Conservation (phyloP, 2,888 invertebrate species). For the Perdita meconis region DNA sequence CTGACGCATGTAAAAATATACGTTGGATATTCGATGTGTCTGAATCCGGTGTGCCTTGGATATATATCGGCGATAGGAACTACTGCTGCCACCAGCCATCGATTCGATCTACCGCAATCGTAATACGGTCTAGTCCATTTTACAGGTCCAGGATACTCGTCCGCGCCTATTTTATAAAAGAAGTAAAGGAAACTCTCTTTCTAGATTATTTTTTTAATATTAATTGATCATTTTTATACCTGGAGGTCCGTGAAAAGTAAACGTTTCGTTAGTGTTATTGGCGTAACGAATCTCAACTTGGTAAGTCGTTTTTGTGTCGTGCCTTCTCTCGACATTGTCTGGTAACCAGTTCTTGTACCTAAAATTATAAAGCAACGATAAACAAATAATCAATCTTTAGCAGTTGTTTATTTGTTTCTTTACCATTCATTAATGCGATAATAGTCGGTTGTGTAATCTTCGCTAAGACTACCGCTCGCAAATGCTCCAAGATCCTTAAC, state of each 20-base stretch:
- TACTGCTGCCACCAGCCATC: slow-evolving; percentile 97
- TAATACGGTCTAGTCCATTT: slow-evolving; percentile 98
- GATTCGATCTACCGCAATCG: slow-evolving; percentile 97
- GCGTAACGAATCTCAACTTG: slow-evolving; percentile 97
- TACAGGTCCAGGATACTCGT: slow-evolving; percentile 96
- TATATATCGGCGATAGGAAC: slow-evolving; percentile 98
- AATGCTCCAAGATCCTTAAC: slow-evolving; percentile 94
- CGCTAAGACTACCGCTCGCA: slow-evolving; percentile 90
- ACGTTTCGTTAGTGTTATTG: slow-evolving; percentile 98
- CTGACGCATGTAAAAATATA: slow-evolving; percentile 84
- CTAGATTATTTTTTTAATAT: background rate
- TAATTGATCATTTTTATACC: slow-evolving; percentile 82
- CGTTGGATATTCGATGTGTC: slow-evolving; percentile 97
- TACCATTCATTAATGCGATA: slow-evolving; percentile 97
- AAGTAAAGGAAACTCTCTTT: background rate
- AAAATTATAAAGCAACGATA: no score
- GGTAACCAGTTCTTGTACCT: slow-evolving; percentile 95
- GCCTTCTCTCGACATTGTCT: slow-evolving; percentile 91
- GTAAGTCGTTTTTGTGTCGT: slow-evolving; percentile 96
- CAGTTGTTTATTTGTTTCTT: slow-evolving; percentile 14
- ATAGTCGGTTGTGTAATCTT: slow-evolving; percentile 95
- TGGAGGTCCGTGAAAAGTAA: slow-evolving; percentile 96
- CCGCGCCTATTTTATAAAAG: slow-evolving; percentile 86
- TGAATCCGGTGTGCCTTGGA: slow-evolving; percentile 95
- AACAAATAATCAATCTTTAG: no score